A percentile compares a stretch with the other conserved stretches of the same genome.
phyloP scores from a whole-genome alignment of 2,888 invertebrate species.

The Mantis religiosa region DNA sequence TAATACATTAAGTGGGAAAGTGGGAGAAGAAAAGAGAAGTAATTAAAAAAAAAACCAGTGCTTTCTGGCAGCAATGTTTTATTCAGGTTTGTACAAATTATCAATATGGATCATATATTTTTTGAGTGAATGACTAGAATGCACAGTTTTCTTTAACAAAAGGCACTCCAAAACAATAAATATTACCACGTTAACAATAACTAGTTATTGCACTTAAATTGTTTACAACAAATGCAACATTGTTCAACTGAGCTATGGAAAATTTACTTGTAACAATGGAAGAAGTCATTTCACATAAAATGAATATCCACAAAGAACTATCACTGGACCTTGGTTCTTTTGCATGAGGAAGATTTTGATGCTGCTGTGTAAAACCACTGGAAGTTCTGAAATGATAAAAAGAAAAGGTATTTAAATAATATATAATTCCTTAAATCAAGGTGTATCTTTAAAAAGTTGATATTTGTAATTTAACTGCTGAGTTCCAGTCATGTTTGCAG shows the following conservation, averaged over 20 bases:
- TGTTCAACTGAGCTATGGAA: neutral
- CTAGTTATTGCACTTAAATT: neutral
- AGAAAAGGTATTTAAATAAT: no score
- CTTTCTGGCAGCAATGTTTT: neutral
- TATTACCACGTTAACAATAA: neutral
- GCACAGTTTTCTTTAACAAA: neutral
- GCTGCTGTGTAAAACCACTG: neutral
- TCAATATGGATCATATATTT: neutral
- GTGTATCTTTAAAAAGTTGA: no score
- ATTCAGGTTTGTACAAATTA: neutral
- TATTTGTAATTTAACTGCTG: no score
- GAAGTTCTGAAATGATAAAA: neutral
- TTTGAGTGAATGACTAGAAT: constrained; percentile 9
- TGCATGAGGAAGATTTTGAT: neutral
- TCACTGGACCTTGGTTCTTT: neutral
- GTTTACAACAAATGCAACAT: neutral
- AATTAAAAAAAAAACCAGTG: neutral
- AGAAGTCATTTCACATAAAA: neutral
- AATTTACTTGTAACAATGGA: neutral
- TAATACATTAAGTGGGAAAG: no score
- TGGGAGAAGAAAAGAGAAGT: no score
- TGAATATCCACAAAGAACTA: neutral
- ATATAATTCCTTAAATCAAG: no score
- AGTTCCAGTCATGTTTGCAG: no score
- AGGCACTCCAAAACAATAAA: constrained; percentile 9